Conservation (phyloP, 2,888 invertebrate species). For the Mesorhabditis spiculigera region DNA sequence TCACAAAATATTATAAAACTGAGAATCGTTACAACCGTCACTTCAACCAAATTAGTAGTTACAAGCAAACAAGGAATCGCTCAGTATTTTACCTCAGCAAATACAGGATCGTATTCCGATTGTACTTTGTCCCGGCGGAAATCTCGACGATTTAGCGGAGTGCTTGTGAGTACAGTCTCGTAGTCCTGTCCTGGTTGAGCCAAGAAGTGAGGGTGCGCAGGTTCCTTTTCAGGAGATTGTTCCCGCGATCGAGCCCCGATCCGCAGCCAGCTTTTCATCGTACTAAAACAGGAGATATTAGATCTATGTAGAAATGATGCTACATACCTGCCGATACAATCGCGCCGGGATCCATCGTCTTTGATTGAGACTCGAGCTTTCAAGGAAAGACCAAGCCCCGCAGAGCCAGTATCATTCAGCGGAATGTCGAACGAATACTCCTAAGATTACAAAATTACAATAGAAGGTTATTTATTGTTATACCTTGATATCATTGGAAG, state of each 20-base stretch:
- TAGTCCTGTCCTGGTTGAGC: neutral
- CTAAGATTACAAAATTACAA: constrained; percentile 23
- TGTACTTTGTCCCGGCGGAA: neutral
- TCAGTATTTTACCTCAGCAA: neutral
- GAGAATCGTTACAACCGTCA: too few relatives aligned
- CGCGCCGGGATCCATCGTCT: constrained; percentile 63
- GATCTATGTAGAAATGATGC: neutral
- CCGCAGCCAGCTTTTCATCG: constrained; percentile 36
- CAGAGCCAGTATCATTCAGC: constrained; percentile 92
- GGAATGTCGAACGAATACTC: constrained; percentile 86
- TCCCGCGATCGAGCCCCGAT: constrained; percentile 39
- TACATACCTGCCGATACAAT: constrained; percentile 64
- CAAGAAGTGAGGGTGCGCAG: too few relatives aligned
- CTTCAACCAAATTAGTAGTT: neutral
- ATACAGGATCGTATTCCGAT: constrained; percentile 2
- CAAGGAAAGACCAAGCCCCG: constrained; percentile 88
- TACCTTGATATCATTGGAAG: neutral
- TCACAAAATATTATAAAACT: too few relatives aligned
- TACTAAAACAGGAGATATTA: constrained; percentile 20
- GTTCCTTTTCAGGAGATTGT: constrained; percentile 31
- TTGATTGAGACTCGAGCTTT: constrained; percentile 69
- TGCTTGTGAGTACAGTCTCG: neutral
- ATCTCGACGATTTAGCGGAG: constrained; percentile 1
- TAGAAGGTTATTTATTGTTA: neutral
- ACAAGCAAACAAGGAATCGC: neutral